phyloP scores from a whole-genome alignment of 2,113 vertebrate species.

The Perca schrenkii region DNA sequence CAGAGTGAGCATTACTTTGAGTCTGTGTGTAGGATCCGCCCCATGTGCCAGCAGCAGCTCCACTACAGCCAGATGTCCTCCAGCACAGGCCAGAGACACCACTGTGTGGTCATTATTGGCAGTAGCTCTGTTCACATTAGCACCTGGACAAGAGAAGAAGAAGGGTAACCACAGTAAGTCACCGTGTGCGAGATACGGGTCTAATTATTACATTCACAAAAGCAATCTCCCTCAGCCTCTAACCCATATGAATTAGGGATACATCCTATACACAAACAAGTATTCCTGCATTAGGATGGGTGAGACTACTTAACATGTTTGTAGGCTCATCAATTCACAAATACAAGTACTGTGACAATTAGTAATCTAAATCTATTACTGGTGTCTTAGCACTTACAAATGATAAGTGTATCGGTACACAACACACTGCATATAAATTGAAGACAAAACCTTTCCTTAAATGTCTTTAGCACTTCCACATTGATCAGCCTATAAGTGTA shows the following conservation, averaged over 20 bases:
- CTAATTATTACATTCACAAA: not conserved
- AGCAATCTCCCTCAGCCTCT: not conserved
- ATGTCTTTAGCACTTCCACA: not conserved
- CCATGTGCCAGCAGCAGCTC: slow-evolving; percentile 97
- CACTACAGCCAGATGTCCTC: slow-evolving; percentile 97
- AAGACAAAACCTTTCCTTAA: not conserved
- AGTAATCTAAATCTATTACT: not conserved
- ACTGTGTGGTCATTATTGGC: slow-evolving; percentile 99
- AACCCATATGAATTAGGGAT: not conserved
- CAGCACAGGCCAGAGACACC: slow-evolving; percentile 96
- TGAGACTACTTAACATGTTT: not conserved
- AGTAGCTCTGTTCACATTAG: slow-evolving; percentile 97
- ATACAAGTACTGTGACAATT: not conserved
- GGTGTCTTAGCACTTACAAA: not conserved
- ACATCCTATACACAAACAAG: not conserved
- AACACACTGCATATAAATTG: not conserved
- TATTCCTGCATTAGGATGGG: not conserved
- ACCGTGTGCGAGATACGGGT: not conserved
- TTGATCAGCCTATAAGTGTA: not conserved
- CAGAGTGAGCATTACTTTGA: slow-evolving; percentile 89
- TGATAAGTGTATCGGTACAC: not conserved
- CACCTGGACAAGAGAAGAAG: slow-evolving; percentile 84
- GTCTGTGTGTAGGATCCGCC: slow-evolving; percentile 97
- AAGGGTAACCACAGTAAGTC: not conserved
- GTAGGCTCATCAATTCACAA: not conserved